These are phyloP conservation scores for Nasonia vitripennis DNA, from an alignment of 1,140 invertebrate genomes.

Conservation along the genomic window DNA sequence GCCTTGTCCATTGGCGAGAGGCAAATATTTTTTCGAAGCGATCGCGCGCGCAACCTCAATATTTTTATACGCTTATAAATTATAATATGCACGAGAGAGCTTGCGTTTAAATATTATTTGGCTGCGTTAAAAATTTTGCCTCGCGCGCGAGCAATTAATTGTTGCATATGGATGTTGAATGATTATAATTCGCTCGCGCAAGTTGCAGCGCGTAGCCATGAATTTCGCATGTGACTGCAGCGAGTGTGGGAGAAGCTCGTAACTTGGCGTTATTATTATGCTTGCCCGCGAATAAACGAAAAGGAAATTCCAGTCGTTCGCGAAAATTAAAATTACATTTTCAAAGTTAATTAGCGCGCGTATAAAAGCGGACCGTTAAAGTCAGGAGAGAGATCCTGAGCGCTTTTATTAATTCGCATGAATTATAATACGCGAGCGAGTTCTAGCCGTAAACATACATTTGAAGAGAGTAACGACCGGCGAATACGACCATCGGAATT, in stretches of 20 bases:
- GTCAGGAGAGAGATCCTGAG: not conserved
- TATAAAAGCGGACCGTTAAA: conserved; percentile 7
- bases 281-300: no score
- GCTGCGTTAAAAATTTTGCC: no score
- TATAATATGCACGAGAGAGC: no score
- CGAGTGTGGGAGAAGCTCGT: no score
- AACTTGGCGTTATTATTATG: no score
- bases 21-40: not conserved
- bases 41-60: not conserved
- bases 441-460: conserved; percentile 34
- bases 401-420: conserved; percentile 24
- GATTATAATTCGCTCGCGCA: no score
- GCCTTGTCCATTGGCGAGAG: not conserved
- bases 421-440: conserved; percentile 18
- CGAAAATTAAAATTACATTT: conserved; percentile 3
- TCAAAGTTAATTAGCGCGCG: conserved; percentile 24
- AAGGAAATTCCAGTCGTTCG: no score
- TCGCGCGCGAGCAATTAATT: no score
- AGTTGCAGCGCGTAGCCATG: no score
- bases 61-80: not conserved
- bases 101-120: not conserved
- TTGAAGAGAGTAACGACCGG: conserved; percentile 32
- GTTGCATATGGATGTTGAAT: no score
- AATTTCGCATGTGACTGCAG: no score
- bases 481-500: conserved; percentile 37